Evolutionary conservation across 2,797 vertebrate species (phyloP), one percentile per base, ranked within the genome.

Genomic region (Benthosema pterotum): DNA sequence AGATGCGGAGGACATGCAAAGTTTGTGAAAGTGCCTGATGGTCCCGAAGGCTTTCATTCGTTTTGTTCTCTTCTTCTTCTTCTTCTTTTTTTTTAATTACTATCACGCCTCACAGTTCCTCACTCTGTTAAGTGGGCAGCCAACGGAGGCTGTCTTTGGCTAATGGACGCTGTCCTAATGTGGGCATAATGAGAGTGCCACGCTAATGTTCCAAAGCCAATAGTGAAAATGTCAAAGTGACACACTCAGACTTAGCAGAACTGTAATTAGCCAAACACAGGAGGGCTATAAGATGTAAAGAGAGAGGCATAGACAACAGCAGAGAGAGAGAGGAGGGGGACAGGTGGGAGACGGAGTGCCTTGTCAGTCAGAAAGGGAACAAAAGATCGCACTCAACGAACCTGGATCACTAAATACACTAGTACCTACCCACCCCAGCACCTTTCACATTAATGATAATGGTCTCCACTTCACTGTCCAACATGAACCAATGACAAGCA

Each of bases 361-460:
- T 77, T 76, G 82, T 82, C 69, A 80, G 75, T 84, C 81, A 78
- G 63, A 76, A 57, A 38, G 58, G 0, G 67, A 79, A 84, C 82
- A 81, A 83, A 77, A 82, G 81, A 85, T 79, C 80, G 89, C 32
- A 38, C 75, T 85, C 82, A 78, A 85, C 72, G 32, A 82, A 80
- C 87, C 85, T 77, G 69, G 81, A 71, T 77, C 82, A 84, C 77
- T 79, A 79, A 84, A 84, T 88, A 3, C 64, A 47, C 3, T 42
- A n/a, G n/a, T n/a, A 63, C 65, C 71, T 78, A 15, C 61, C 69
- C 69, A 63, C n/a, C 15, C 66, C 64, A 60, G 59, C 69, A 79
- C 75, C 57, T 61, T 83, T 72, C 77, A 80, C 79, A 86, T 87
- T 78, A 84, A 79, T 77, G 75, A 67, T 78, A 86, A 86, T 85